Percentiles rank a stretch among this genome's conserved stretches.
These are phyloP conservation scores for Camarhynchus parvulus DNA, from an alignment of 2,113 vertebrate species.

Conservation along the genomic window DNA sequence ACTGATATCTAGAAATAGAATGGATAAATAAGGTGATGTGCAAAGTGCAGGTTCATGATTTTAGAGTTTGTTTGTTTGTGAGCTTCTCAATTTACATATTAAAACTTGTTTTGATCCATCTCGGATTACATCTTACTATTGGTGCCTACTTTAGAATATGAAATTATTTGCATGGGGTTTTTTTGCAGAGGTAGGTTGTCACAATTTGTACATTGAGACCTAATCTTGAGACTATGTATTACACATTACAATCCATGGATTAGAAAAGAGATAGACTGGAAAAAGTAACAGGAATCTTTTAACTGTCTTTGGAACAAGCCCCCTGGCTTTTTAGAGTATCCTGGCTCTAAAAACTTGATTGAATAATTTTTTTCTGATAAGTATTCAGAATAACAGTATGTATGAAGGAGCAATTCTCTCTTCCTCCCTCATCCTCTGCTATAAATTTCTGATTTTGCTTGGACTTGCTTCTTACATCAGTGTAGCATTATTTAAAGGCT, in stretches of 20 bases:
- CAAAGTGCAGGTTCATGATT: not conserved
- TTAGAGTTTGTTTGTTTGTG: not conserved
- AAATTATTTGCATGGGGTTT: not conserved
- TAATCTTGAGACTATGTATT: not conserved
- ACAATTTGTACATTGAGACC: not conserved
- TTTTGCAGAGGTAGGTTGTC: not conserved
- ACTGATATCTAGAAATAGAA: not conserved
- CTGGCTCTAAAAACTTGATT: not conserved
- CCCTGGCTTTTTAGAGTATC: not conserved
- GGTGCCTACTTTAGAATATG: not conserved
- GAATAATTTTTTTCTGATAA: not conserved
- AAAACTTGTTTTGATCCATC: not conserved
- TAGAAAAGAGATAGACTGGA: not conserved
- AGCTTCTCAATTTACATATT: not conserved
- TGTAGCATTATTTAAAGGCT: not conserved
- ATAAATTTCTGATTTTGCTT: not conserved
- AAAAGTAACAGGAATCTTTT: not conserved
- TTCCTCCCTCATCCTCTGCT: not conserved
- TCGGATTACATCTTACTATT: not conserved
- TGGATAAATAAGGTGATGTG: not conserved
- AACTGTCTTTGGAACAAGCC: not conserved
- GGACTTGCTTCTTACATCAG: not conserved
- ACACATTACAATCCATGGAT: not conserved
- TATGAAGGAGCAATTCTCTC: not conserved
- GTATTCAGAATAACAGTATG: not conserved